Conservation (phyloP, 2,888 invertebrate genomes). For the Patella depressa region DNA sequence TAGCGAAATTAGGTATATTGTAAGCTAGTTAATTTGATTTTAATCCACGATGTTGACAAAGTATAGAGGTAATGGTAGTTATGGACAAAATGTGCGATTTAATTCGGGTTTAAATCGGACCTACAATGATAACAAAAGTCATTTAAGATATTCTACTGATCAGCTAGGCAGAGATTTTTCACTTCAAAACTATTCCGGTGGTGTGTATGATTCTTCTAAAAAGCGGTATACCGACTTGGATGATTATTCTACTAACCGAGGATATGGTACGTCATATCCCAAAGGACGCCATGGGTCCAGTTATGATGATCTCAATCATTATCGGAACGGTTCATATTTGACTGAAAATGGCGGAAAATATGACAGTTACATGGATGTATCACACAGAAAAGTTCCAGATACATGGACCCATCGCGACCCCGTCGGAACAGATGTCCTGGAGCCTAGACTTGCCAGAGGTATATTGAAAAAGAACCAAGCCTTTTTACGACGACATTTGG, state of each 20-base stretch:
- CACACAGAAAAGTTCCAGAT: background rate
- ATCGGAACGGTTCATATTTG: background rate
- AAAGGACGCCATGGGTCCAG: background rate
- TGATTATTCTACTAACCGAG: background rate
- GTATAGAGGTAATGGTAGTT: background rate
- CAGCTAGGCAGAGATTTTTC: background rate
- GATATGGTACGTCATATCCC: background rate
- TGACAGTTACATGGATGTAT: background rate
- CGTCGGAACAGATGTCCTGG: constrained; percentile 5
- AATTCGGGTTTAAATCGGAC: background rate
- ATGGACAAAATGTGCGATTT: background rate
- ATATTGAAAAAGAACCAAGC: constrained; percentile 34
- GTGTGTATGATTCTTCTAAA: background rate
- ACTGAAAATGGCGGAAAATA: background rate
- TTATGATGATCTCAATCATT: background rate
- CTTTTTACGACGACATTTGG: constrained; percentile 33
- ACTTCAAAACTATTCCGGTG: background rate
- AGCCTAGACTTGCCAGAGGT: constrained; percentile 24
- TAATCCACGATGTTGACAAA: background rate
- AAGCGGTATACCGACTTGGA: background rate
- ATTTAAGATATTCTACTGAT: background rate
- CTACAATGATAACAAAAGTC: background rate
- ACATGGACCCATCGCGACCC: background rate
- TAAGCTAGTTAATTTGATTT: no score
- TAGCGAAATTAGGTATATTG: no score